Base-by-base conservation (phyloP, 2,113 vertebrate genomes). In the Gobio gobio region DNA sequence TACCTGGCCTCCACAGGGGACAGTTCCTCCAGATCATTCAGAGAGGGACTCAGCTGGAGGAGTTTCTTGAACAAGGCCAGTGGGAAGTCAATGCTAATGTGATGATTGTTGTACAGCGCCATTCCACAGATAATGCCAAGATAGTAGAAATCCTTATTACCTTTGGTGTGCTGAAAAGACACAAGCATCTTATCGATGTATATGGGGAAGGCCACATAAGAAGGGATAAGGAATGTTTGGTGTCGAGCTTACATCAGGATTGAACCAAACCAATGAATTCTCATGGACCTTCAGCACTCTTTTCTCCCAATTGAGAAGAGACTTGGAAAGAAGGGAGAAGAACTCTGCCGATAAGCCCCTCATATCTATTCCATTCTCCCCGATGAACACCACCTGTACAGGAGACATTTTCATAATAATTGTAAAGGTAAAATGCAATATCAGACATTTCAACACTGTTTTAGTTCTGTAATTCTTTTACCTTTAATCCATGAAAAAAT, bases 21-120 rank as follows among this genome's bases (percentile, higher is more conserved):
- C 64, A 94, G 90, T 73, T 95, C 94, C 83, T 93, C 88, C 3
- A 96, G 87, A 87, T 95, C 92, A 22, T 91, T 83, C 72, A 95
- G 82, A 4, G 86, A 74, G 6, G 91, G 89, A 1, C 12, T 8
- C 72, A 90, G 5, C 54, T 72, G 72, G 26, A 91, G 86, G 26
- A 95, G 88, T 68, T 91, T 94, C 47, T 91, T 94, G 87, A 92
- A 92, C 82, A 94, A 88, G 9, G 87, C 91, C 40, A 76, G 40
- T 26, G 92, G 90, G 86, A 92, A 96, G 86, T 95, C 84, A 14
- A 94, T 68, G 64, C 89, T 79, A 4, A 20, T 56, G 0, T 0
- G 6, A 58, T 10, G 0, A 0, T 0, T 0, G 14, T 93, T 93
- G 54, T 88, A 90, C 12, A 94, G 81, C 0, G 94, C 92, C 89